Percentiles rank a stretch among this genome's conserved stretches.
These are phyloP conservation scores for Pemphredon lugubris DNA, from an alignment of 2,888 invertebrate genomes.

Conservation along the genomic window DNA sequence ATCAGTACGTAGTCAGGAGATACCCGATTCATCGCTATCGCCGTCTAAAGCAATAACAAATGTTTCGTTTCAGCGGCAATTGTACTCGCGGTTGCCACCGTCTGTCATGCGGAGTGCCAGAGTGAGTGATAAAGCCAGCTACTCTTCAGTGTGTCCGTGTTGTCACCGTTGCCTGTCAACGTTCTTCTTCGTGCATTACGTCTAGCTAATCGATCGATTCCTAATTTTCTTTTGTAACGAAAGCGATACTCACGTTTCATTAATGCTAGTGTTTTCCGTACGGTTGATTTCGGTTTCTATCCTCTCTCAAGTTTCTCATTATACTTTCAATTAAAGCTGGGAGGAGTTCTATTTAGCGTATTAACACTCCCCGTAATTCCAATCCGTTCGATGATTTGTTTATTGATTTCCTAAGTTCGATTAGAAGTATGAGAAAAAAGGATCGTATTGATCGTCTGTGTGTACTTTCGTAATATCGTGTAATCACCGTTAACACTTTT, in stretches of 20 bases:
- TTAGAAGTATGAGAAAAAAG: too few species aligned
- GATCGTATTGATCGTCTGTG: too few species aligned
- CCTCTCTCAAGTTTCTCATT: too few species aligned
- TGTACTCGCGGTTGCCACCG: slow-evolving; percentile 76
- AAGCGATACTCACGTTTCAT: too few species aligned
- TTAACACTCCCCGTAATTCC: too few species aligned
- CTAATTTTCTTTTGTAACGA: too few species aligned
- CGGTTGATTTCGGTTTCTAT: background rate
- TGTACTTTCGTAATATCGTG: too few species aligned
- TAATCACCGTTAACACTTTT: background rate
- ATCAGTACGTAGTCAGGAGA: slow-evolving; percentile 30
- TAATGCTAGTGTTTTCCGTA: background rate
- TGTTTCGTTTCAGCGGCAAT: slow-evolving; percentile 77
- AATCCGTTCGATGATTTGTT: too few species aligned
- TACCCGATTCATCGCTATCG: background rate
- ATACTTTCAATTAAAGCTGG: too few species aligned
- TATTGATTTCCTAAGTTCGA: too few species aligned
- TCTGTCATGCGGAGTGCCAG: slow-evolving; percentile 79
- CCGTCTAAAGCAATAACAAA: slow-evolving; percentile 56
- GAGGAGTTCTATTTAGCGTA: too few species aligned
- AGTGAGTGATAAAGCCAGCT: slow-evolving; percentile 74
- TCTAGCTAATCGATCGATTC: slow-evolving; percentile 14
- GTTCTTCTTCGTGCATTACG: slow-evolving; percentile 22
- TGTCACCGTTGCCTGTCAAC: slow-evolving; percentile 32
- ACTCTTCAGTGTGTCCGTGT: slow-evolving; percentile 48